These are phyloP conservation scores for Micromussa lordhowensis DNA, from an alignment of 92 coral and sea anemone genomes.

Conservation along the genomic window DNA sequence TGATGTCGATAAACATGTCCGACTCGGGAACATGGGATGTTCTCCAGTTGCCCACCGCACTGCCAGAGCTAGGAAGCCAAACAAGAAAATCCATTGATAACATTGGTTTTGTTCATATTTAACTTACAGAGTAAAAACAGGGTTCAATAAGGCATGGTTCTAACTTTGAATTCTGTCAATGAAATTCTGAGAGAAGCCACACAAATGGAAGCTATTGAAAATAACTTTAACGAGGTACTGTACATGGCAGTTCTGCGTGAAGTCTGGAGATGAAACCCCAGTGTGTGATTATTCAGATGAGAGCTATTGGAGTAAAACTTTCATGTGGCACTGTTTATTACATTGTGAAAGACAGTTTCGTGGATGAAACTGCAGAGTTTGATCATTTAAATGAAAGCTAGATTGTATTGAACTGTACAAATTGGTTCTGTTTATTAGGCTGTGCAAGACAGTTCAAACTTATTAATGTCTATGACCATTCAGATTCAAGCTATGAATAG, in stretches of 20 bases:
- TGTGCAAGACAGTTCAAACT: not conserved
- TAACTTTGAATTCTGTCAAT: not conserved
- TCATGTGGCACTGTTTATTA: not conserved
- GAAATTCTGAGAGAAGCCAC: not conserved
- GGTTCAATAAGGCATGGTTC: not conserved
- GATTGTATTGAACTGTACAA: not conserved
- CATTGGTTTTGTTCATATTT: not conserved
- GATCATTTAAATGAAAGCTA: not conserved
- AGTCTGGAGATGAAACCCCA: not conserved
- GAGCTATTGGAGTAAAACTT: not conserved
- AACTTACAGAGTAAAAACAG: not conserved
- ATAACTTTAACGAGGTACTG: not conserved
- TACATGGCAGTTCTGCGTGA: not conserved
- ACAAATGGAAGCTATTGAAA: not conserved
- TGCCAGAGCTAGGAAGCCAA: slow-evolving; percentile 84
- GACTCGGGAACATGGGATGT: slow-evolving; percentile 96
- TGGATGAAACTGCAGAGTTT: no score
- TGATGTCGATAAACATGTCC: slow-evolving; percentile 98
- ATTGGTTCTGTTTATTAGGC: not conserved
- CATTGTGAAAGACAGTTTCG: no score
- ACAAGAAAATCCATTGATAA: not conserved
- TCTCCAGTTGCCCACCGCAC: slow-evolving; percentile 97
- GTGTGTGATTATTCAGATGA: not conserved
- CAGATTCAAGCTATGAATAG: not conserved
- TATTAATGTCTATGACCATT: not conserved